Evolutionary conservation across 1,140 invertebrate species (phyloP).

Genomic region (Papilio machaon): DNA sequence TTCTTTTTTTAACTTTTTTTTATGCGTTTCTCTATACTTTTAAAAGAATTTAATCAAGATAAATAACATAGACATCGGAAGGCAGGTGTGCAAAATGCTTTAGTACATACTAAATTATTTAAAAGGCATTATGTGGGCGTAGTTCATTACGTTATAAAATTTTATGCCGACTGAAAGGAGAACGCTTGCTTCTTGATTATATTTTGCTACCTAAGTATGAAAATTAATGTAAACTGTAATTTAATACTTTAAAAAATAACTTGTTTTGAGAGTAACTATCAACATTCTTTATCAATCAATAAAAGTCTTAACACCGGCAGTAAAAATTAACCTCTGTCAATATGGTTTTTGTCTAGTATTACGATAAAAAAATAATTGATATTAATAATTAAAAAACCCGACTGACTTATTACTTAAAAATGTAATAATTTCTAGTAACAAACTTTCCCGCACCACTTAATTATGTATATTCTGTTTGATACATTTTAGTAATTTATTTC

Average conservation of each 20-base stretch:
- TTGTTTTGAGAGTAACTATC: background rate
- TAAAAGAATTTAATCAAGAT: background rate
- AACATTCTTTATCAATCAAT: background rate
- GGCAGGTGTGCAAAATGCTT: conserved; percentile 19
- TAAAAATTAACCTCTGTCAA: background rate
- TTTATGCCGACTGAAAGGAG: background rate
- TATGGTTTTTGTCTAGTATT: background rate
- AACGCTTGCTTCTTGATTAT: conserved; percentile 1
- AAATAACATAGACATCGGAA: background rate
- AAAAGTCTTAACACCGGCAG: background rate
- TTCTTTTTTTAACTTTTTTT: background rate
- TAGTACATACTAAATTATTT: conserved; percentile 17
- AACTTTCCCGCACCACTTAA: background rate
- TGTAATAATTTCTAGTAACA: background rate
- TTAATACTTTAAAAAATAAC: no score
- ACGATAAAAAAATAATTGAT: background rate
- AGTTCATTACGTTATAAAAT: conserved; percentile 24
- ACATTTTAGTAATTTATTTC: background rate
- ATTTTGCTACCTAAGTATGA: background rate
- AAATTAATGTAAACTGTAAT: background rate
- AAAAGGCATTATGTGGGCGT: conserved; percentile 6
- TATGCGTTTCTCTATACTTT: background rate
- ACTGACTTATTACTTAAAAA: background rate
- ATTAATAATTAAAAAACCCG: background rate
- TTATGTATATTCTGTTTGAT: background rate